Conservation (phyloP, 2,888 invertebrate species). For the Pemphredon lugubris region DNA sequence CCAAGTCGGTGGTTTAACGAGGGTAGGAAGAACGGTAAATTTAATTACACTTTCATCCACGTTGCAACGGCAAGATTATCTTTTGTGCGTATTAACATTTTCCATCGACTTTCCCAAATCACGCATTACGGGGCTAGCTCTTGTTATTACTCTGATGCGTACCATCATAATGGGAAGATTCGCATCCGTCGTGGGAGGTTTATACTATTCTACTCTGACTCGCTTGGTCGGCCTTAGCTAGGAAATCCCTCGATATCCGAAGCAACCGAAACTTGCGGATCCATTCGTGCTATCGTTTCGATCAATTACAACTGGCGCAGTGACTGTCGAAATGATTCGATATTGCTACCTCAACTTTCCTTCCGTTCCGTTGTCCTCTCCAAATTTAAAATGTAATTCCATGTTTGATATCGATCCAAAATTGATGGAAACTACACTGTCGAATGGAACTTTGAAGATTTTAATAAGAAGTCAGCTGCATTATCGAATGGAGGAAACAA, state of each 20-base stretch:
- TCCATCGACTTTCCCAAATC: conserved; percentile 29
- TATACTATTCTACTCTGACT: conserved; percentile 39
- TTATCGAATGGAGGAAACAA: no score
- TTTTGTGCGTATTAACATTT: conserved; percentile 25
- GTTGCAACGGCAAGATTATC: conserved; percentile 13
- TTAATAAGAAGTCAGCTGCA: no score
- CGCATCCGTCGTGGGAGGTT: conserved; percentile 22
- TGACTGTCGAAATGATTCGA: no score
- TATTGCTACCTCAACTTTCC: no score
- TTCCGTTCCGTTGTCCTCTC: no score
- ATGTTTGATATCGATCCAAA: no score
- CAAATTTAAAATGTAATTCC: no score
- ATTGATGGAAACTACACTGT: no score
- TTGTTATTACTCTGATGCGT: background rate
- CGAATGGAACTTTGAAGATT: no score
- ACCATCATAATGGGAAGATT: conserved; percentile 35
- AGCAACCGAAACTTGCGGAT: background rate
- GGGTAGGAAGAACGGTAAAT: background rate
- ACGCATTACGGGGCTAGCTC: conserved; percentile 14
- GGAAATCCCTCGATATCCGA: conserved; percentile 10
- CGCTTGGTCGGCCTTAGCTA: conserved; percentile 2
- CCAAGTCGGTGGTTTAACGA: conserved; percentile 10
- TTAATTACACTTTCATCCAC: conserved; percentile 31
- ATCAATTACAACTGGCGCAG: no score
- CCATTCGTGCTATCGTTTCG: no score